A percentile compares a stretch with the other conserved stretches of the same genome.
Evolutionary conservation across 2,888 invertebrate species (phyloP).

Genomic region (Aproaerema taeniolella): DNA sequence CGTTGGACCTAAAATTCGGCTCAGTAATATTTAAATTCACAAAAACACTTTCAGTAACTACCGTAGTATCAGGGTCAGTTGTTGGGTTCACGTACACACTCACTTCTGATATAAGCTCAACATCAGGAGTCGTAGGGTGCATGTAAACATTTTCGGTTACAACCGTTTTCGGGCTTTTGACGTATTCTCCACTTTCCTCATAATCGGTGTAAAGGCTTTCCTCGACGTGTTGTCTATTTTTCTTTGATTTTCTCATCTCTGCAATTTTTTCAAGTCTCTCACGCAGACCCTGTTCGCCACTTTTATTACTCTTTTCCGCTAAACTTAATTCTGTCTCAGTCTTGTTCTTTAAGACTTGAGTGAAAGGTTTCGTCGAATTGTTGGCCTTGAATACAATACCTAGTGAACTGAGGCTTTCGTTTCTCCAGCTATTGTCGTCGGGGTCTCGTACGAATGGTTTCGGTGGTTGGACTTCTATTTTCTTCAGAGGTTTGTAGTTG

Average conservation of each 20-base stretch:
- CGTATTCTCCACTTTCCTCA: conserved; percentile 36
- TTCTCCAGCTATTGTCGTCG: conserved; percentile 70
- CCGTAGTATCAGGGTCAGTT: too few species aligned
- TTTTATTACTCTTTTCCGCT: conserved; percentile 44
- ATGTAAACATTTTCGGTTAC: too few species aligned
- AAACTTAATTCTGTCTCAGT: conserved; percentile 54
- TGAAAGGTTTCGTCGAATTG: conserved; percentile 63
- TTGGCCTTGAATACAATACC: conserved; percentile 70
- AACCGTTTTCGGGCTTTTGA: too few species aligned
- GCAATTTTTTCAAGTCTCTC: conserved; percentile 61
- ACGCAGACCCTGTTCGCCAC: conserved; percentile 37
- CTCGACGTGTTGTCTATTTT: conserved; percentile 47
- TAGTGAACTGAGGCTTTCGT: conserved; percentile 63
- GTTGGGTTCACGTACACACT: background rate
- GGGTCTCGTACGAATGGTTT: conserved; percentile 57
- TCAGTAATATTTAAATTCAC: too few species aligned
- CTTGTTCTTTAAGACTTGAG: conserved; percentile 63
- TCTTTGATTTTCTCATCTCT: conserved; percentile 58
- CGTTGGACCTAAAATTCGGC: too few species aligned
- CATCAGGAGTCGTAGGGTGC: too few species aligned
- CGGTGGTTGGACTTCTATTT: conserved; percentile 54
- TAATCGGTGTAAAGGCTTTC: conserved; percentile 54
- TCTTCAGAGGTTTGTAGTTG: conserved; percentile 62
- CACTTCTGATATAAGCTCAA: too few species aligned
- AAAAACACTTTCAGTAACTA: too few species aligned